Percentiles rank a stretch among this genome's conserved stretches.
Evolutionary conservation across 1,140 invertebrate species (phyloP).

Genomic region (Drosophila setifemur): DNA sequence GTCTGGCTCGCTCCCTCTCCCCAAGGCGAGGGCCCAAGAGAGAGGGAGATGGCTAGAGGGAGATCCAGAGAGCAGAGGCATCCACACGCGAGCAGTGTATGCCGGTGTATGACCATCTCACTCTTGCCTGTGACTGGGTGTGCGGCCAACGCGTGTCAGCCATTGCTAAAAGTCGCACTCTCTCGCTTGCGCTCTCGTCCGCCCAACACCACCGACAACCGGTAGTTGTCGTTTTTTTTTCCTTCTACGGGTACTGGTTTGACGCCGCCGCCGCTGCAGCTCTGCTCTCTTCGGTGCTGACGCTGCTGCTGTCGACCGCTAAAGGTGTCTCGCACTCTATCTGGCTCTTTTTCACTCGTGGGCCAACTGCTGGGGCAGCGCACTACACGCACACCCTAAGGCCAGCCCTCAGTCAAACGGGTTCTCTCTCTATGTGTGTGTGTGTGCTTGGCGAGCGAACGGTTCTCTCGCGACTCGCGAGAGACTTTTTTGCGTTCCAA

Average conservation of each 20-base stretch:
- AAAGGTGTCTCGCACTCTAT: slow-evolving; percentile 71
- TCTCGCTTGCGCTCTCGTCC: slow-evolving; percentile 9
- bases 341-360: slow-evolving; percentile 68
- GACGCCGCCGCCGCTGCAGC: slow-evolving; percentile 34
- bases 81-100: neutral
- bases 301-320: slow-evolving; percentile 45
- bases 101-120: slow-evolving; percentile 15
- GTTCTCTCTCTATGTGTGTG: too few relatives aligned
- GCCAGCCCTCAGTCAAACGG: too few relatives aligned
- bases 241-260: slow-evolving; percentile 52
- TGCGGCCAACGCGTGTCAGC: slow-evolving; percentile 30
- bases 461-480: too few relatives aligned
- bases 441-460: too few relatives aligned
- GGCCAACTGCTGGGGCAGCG: too few relatives aligned
- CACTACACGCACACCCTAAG: too few relatives aligned
- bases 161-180: slow-evolving; percentile 60
- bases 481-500: too few relatives aligned
- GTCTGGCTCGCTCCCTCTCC: slow-evolving; percentile 31
- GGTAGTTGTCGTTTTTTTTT: slow-evolving; percentile 40
- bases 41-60: neutral
- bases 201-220: slow-evolving; percentile 14
- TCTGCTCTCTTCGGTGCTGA: slow-evolving; percentile 29
- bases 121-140: neutral
- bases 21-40: neutral
- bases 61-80: slow-evolving; percentile 1